Evolutionary conservation across 2,797 vertebrate genomes (phyloP), one percentile per base, ranked within the genome.

Genomic region (Melanotaenia boesemani): DNA sequence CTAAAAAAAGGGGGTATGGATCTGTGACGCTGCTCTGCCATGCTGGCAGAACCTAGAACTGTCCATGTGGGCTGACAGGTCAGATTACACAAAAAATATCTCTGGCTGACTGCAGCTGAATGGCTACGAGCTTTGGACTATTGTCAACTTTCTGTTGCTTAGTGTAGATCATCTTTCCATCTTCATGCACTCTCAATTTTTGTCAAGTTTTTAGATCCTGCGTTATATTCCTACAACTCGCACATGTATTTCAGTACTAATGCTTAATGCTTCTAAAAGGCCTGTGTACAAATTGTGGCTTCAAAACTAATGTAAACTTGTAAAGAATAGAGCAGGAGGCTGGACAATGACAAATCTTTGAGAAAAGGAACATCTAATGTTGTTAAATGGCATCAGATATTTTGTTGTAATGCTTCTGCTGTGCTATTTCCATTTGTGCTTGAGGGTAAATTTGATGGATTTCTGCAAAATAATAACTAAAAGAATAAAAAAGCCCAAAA

Each of bases 81-180:
- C 84, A 76, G 57, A 84, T 92, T 92, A 88, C 90, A 90, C 80
- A 90, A 63, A 79, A 86, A 85, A 79, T 85, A 77, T 83, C 71
- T 91, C 52, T 79, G 85, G 79, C 80, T 85, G 83, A 87, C 74
- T 75, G 85, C 70, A 80, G 78, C 70, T 89, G 88, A 93, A 91
- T 72, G 82, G 72, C 59, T 50, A 16, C 16, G 24, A 83, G 75
- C 79, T 77, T 50, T 63, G 83, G 41, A 61, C 71, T 37, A 81
- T 83, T 87, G 80, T 92, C 72, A 63, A 61, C 52, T 28, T 70
- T 78, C 80, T 77, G 64, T 59, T 52, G 18, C 56, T 56, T 56
- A 32, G 18, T 6, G 20, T 5, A n/a, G 15, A 67, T 55, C 67
- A 64, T 30, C 18, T 70, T 44, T 85, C 41, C 32, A 36, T 59